Evolutionary conservation across 2,888 invertebrate species (phyloP).

Genomic region (Calephelis perditalis): DNA sequence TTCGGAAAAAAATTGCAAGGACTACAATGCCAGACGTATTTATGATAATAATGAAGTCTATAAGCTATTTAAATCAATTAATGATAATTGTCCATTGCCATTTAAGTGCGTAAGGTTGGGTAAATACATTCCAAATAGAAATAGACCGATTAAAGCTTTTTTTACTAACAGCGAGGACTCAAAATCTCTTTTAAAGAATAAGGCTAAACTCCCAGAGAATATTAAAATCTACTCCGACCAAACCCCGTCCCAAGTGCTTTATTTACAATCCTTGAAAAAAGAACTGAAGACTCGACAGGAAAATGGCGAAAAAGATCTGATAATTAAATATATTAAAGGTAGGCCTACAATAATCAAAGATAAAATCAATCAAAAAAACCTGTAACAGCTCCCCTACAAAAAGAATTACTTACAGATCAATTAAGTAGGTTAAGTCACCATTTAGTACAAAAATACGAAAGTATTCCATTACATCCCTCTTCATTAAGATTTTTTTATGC

Average conservation of each 20-base stretch:
- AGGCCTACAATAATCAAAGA: conserved; percentile 26
- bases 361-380: conserved; percentile 14
- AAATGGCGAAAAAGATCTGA: conserved; percentile 30
- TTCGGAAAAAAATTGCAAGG: conserved; percentile 25
- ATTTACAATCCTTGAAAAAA: conserved; percentile 25
- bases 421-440: too few species aligned
- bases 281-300: conserved; percentile 24
- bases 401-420: too few species aligned
- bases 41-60: conserved; percentile 24
- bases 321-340: conserved; percentile 35
- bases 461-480: too few species aligned
- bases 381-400: too few species aligned
- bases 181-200: conserved; percentile 28
- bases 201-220: conserved; percentile 24
- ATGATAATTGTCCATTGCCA: conserved; percentile 26
- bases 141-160: conserved; percentile 29
- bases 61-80: conserved; percentile 20
- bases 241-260: conserved; percentile 30
- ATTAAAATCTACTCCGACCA: conserved; percentile 31
- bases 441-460: too few species aligned
- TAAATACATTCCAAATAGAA: conserved; percentile 27
- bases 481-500: too few species aligned
- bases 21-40: conserved; percentile 18
- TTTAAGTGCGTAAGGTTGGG: conserved; percentile 30
- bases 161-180: conserved; percentile 22